Conservation (phyloP, 1,140 invertebrate species). For the Drosophila tani region DNA sequence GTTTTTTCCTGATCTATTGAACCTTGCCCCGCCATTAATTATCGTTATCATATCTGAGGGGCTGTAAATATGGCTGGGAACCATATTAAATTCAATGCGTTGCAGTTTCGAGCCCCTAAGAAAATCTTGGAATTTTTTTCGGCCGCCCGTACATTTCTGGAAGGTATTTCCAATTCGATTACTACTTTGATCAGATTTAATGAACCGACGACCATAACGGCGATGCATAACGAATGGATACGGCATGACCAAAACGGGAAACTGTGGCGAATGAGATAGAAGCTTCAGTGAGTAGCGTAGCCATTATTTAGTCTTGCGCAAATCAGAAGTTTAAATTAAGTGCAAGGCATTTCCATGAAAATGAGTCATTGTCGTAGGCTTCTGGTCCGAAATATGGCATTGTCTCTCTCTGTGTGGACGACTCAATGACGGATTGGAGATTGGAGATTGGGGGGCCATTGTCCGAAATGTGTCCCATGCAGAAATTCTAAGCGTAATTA, state of each 20-base stretch:
- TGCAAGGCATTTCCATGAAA: not conserved
- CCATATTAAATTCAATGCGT: not conserved
- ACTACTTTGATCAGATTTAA: slow-evolving; percentile 33
- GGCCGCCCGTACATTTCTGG: slow-evolving; percentile 17
- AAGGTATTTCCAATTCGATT: slow-evolving; percentile 61
- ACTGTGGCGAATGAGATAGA: slow-evolving; percentile 53
- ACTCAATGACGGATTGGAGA: slow-evolving; percentile 4
- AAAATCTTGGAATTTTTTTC: slow-evolving; percentile 18
- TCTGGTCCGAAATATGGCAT: slow-evolving; percentile 5
- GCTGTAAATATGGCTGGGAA: slow-evolving; percentile 6
- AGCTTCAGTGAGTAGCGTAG: slow-evolving; percentile 21
- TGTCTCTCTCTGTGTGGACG: not conserved
- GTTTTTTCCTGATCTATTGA: slow-evolving; percentile 13
- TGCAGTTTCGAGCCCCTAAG: slow-evolving; percentile 6
- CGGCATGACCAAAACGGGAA: slow-evolving; percentile 25
- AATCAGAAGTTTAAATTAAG: slow-evolving; percentile 18
- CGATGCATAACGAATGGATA: slow-evolving; percentile 49
- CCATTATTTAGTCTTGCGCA: slow-evolving; percentile 23
- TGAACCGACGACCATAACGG: slow-evolving; percentile 43
- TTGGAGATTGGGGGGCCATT: slow-evolving; percentile 7
- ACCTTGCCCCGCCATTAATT: slow-evolving; percentile 15
- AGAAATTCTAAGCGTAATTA: slow-evolving; percentile 66
- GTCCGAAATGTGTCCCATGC: slow-evolving; percentile 29
- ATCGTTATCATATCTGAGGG: slow-evolving; percentile 31
- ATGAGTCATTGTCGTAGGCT: not conserved